phyloP scores from a whole-genome alignment of 2,888 invertebrate genomes.

The Agrochola lychnidis region DNA sequence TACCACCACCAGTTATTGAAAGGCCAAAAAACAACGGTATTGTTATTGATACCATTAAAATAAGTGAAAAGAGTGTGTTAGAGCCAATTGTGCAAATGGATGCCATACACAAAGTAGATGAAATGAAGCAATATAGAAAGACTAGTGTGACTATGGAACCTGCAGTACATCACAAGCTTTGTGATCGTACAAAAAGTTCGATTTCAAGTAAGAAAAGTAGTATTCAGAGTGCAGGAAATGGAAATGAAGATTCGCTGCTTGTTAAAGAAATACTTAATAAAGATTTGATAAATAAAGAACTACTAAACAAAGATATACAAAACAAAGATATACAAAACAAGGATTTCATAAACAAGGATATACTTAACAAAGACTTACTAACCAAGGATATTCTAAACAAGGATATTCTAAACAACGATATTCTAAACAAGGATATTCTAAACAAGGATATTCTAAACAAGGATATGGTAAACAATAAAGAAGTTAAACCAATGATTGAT shows the following conservation, averaged over 20 bases:
- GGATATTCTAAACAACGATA: constrained; percentile 47
- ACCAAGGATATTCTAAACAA: constrained; percentile 48
- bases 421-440: constrained; percentile 50
- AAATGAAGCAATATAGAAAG: constrained; percentile 75
- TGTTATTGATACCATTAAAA: constrained; percentile 71
- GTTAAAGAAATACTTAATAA: constrained; percentile 66
- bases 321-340: constrained; percentile 47
- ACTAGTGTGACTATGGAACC: constrained; percentile 83
- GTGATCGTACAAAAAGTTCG: constrained; percentile 88
- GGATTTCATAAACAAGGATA: constrained; percentile 27
- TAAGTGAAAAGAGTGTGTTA: constrained; percentile 71
- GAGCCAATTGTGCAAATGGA: constrained; percentile 73
- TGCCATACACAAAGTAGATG: constrained; percentile 72
- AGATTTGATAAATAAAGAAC: constrained; percentile 48
- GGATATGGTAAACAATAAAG: constrained; percentile 70
- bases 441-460: constrained; percentile 50
- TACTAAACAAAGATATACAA: constrained; percentile 44
- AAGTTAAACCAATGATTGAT: constrained; percentile 76
- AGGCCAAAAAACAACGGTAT: constrained; percentile 70
- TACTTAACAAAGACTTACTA: constrained; percentile 33
- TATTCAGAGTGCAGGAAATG: constrained; percentile 78
- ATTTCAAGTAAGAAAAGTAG: constrained; percentile 87
- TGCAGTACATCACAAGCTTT: constrained; percentile 91
- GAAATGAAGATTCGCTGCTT: constrained; percentile 80
- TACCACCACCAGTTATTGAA: constrained; percentile 66